These are phyloP conservation scores for Drosophila birchii DNA, from an alignment of 2,888 invertebrate species.

Conservation along the genomic window DNA sequence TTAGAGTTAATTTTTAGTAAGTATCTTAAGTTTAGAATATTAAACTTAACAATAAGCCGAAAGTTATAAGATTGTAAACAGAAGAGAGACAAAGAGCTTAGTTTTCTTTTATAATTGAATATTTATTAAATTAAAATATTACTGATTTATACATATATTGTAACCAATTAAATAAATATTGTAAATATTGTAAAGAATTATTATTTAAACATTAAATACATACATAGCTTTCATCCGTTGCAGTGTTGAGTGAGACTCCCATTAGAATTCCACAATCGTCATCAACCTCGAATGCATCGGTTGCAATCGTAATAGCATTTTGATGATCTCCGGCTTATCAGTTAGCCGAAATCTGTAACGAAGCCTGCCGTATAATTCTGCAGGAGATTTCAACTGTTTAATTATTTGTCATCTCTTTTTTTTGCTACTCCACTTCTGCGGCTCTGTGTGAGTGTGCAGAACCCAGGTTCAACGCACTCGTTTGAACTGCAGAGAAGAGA, in stretches of 20 bases:
- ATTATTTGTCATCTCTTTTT: conserved; percentile 67
- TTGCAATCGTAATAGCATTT: conserved; percentile 70
- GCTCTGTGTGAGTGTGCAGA: conserved; percentile 38
- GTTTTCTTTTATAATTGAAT: background rate
- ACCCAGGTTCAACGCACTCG: conserved; percentile 81
- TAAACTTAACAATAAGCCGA: too few species aligned
- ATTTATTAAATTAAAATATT: background rate
- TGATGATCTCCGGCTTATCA: conserved; percentile 70
- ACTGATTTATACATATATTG: background rate
- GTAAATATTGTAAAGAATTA: background rate
- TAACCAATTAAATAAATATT: background rate
- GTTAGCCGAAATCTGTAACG: conserved; percentile 76
- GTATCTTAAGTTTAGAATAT: too few species aligned
- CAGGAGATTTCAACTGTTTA: conserved; percentile 57
- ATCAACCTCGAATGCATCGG: conserved; percentile 43
- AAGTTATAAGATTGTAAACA: too few species aligned
- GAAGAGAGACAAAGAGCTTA: too few species aligned
- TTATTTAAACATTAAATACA: too few species aligned
- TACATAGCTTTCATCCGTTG: too few species aligned
- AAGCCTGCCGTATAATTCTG: conserved; percentile 67
- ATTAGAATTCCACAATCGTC: conserved; percentile 62
- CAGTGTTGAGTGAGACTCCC: conserved; percentile 23
- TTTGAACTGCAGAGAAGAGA: conserved; percentile 81
- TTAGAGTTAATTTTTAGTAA: background rate
- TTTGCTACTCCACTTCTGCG: conserved; percentile 75